Evolutionary conservation across 1,140 invertebrate genomes (phyloP).

Genomic region (Nebria ingens): DNA sequence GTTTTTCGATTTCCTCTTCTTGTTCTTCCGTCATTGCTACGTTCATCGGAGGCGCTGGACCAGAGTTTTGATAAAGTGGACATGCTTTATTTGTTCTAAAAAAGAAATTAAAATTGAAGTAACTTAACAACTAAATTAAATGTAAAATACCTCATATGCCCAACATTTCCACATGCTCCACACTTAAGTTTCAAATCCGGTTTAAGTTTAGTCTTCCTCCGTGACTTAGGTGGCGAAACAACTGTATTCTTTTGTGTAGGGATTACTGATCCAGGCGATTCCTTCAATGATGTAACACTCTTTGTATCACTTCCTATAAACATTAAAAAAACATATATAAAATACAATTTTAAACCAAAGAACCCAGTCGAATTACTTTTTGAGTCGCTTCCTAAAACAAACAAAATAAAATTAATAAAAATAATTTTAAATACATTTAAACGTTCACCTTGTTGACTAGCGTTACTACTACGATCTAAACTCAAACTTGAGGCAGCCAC

Average conservation of each 20-base stretch:
- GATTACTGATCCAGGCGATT: slow-evolving; percentile 30
- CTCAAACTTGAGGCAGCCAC: slow-evolving; percentile 20
- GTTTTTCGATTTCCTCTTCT: slow-evolving; percentile 71
- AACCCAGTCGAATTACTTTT: too few relatives aligned
- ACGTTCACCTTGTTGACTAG: not conserved
- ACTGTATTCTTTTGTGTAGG: slow-evolving; percentile 22
- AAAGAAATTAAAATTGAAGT: slow-evolving; percentile 10
- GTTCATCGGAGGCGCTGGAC: slow-evolving; percentile 50
- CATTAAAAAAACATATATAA: slow-evolving; percentile 3
- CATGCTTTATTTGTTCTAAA: slow-evolving; percentile 89
- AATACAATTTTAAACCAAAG: too few relatives aligned
- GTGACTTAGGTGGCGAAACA: slow-evolving; percentile 35
- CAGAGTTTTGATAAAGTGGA: slow-evolving; percentile 73
- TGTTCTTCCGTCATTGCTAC: slow-evolving; percentile 70
- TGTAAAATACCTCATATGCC: slow-evolving; percentile 47
- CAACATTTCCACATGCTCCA: slow-evolving; percentile 89
- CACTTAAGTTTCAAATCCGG: slow-evolving; percentile 89
- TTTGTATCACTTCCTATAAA: slow-evolving; percentile 27
- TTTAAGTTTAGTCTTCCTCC: slow-evolving; percentile 75
- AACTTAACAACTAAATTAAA: not conserved
- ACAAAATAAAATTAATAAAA: not conserved
- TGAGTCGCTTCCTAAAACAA: slow-evolving; percentile 25
- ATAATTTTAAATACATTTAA: not conserved
- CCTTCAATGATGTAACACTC: slow-evolving; percentile 21
- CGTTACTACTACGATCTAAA: slow-evolving; percentile 19